Evolutionary conservation across 2,113 vertebrate species (phyloP).

Genomic region (Oophaga pumilio): DNA sequence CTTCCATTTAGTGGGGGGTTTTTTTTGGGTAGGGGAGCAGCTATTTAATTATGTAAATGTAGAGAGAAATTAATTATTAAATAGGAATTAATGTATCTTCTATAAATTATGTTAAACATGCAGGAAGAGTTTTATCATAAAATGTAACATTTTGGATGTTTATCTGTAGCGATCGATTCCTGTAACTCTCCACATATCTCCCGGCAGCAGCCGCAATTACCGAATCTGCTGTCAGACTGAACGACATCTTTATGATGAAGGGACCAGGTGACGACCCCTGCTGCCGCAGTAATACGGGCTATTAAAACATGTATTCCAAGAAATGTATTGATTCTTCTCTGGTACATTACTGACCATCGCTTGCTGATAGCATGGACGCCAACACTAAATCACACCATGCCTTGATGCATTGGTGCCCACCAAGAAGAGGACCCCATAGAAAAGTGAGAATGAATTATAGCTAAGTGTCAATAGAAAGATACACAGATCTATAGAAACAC

Average conservation of each 20-base stretch:
- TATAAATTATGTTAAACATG: neutral
- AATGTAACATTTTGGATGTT: constrained; percentile 2
- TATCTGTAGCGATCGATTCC: neutral
- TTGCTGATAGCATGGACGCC: neutral
- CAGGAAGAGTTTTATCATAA: neutral
- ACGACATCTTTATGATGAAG: neutral
- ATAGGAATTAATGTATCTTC: neutral
- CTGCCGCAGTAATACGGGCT: neutral
- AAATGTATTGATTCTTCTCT: constrained; percentile 2
- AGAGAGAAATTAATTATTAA: neutral
- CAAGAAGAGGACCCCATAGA: neutral
- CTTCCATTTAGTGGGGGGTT: no score
- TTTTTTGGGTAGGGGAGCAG: no score
- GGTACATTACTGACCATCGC: neutral
- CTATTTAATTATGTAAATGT: no score
- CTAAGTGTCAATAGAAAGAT: neutral
- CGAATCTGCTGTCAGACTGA: constrained; percentile 4
- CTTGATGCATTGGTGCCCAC: neutral
- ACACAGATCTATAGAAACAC: neutral
- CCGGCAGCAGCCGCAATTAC: neutral
- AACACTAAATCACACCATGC: neutral
- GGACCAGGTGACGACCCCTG: neutral
- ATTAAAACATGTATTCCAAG: neutral
- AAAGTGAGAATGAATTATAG: neutral
- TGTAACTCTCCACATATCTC: neutral